These are phyloP conservation scores for Megaceryle torquata DNA, from an alignment of 2,113 vertebrate genomes.

Conservation along the genomic window DNA sequence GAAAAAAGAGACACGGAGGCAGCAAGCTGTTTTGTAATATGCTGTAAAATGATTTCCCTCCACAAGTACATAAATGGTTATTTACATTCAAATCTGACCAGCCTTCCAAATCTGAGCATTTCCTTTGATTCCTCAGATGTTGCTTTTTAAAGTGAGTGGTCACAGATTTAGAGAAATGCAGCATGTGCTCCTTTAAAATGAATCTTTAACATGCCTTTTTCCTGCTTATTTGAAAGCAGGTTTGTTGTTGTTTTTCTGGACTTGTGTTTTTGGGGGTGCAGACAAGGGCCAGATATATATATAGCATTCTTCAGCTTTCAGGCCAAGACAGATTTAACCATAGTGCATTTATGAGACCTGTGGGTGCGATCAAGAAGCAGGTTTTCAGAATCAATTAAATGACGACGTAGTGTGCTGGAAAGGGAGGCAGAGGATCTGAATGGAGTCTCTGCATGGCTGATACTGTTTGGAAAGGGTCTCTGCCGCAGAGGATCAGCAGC, in stretches of 20 bases:
- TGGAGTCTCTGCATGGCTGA: background rate
- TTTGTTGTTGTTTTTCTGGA: background rate
- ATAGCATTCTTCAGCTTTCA: background rate
- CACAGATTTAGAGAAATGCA: background rate
- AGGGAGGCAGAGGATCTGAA: background rate
- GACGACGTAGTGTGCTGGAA: background rate
- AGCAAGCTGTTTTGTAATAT: constrained; percentile 32
- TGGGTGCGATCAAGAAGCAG: constrained; percentile 17
- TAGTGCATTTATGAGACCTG: constrained; percentile 32
- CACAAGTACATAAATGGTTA: background rate
- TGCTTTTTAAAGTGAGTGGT: background rate
- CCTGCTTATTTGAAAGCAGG: background rate
- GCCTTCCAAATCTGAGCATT: background rate
- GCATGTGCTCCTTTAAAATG: background rate
- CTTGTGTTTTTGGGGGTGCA: background rate
- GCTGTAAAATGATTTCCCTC: constrained; percentile 1
- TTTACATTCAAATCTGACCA: background rate
- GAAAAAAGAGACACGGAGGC: background rate
- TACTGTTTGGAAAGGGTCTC: background rate
- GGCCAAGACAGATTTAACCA: background rate
- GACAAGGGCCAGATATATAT: background rate
- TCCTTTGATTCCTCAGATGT: background rate
- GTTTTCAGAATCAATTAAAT: constrained; percentile 44
- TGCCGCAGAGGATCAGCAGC: constrained; percentile 27
- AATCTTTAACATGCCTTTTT: background rate